Evolutionary conservation across 2,797 vertebrate species (phyloP).

Genomic region (Phoxinus dragarum): DNA sequence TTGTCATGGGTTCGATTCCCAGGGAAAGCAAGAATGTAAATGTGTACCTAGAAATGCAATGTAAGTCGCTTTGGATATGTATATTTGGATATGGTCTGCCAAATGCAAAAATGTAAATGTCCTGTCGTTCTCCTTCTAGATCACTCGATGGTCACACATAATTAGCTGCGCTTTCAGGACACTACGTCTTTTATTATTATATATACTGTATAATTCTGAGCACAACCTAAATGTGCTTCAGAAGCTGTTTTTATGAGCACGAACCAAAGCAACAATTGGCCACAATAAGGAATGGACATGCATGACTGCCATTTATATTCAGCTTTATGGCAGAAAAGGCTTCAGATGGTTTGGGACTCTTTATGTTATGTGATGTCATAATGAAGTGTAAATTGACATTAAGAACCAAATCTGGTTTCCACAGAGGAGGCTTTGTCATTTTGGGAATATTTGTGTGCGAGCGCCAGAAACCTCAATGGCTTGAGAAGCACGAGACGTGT

Average conservation of each 20-base stretch:
- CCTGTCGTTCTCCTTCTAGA: not conserved
- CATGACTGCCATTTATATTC: constrained; percentile 12
- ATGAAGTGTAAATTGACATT: constrained; percentile 51
- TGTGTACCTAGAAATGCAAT: too few relatives aligned
- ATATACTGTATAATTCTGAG: constrained; percentile 15
- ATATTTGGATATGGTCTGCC: too few relatives aligned
- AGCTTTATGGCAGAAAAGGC: constrained; percentile 15
- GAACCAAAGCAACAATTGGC: not conserved
- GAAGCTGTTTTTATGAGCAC: constrained; percentile 26
- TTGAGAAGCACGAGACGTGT: constrained; percentile 19
- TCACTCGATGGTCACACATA: constrained; percentile 2
- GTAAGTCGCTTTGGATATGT: too few relatives aligned
- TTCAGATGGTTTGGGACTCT: constrained; percentile 19
- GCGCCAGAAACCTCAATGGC: not conserved
- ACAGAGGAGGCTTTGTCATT: constrained; percentile 5
- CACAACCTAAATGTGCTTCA: constrained; percentile 2
- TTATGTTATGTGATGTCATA: constrained; percentile 28
- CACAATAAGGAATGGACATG: constrained; percentile 20
- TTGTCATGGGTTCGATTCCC: too few relatives aligned
- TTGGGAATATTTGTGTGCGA: constrained; percentile 23
- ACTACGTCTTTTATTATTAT: constrained; percentile 37
- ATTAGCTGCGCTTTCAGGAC: constrained; percentile 19
- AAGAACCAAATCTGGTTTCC: not conserved
- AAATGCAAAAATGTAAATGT: too few relatives aligned
- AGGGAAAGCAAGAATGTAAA: too few relatives aligned